Evolutionary conservation across 2,113 vertebrate genomes (phyloP).

Genomic region (Otocyon megalotis): DNA sequence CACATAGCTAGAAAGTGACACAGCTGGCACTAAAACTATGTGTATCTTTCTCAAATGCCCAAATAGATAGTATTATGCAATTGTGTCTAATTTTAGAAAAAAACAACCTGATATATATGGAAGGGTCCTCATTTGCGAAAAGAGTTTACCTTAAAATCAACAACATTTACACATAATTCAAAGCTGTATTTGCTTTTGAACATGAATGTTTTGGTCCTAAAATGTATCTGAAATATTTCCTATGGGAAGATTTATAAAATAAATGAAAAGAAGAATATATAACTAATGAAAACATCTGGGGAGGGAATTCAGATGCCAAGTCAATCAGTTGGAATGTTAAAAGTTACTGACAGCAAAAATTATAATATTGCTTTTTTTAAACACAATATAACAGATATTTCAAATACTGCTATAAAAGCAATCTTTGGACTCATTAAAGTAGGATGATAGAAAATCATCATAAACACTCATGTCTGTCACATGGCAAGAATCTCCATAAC

Average conservation of each 20-base stretch:
- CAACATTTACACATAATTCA: background rate
- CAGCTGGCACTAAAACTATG: background rate
- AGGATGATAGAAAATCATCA: background rate
- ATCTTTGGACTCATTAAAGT: slow-evolving; percentile 7
- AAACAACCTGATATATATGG: background rate
- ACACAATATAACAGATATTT: background rate
- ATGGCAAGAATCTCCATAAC: background rate
- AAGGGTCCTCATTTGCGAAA: background rate
- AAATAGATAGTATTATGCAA: background rate
- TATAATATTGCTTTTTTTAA: background rate
- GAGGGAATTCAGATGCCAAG: background rate
- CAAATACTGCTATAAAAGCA: background rate
- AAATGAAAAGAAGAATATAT: background rate
- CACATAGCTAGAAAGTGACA: background rate
- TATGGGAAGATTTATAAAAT: background rate
- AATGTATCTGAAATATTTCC: background rate
- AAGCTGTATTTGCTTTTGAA: background rate
- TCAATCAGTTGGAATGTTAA: background rate
- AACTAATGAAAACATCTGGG: background rate
- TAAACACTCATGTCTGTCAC: background rate
- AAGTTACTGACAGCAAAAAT: background rate
- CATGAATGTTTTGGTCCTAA: background rate
- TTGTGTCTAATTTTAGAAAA: background rate
- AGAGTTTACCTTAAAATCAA: background rate
- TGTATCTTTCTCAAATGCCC: background rate